A percentile compares a stretch with the other conserved stretches of the same genome.
phyloP scores from a whole-genome alignment of 1,140 invertebrate species.

The Euwallacea similis region DNA sequence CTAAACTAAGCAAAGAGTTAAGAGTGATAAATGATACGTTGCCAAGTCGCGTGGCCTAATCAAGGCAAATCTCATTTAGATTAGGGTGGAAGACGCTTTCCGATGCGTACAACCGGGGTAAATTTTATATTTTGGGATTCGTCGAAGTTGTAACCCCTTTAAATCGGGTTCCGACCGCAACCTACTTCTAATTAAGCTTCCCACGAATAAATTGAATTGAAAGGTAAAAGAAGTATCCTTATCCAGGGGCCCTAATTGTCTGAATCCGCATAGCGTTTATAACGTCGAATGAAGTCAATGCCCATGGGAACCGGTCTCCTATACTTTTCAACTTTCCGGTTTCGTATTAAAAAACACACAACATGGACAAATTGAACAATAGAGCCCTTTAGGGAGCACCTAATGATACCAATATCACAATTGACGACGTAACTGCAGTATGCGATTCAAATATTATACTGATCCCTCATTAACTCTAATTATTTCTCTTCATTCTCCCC shows the following conservation, averaged over 20 bases:
- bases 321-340: conserved; percentile 28
- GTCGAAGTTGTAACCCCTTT: no score
- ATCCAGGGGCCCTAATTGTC: conserved; percentile 17
- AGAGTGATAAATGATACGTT: conserved; percentile 32
- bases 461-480: conserved; percentile 33
- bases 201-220: conserved; percentile 13
- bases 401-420: conserved; percentile 31
- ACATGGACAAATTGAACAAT: conserved; percentile 17
- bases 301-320: conserved; percentile 19
- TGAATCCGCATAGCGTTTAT: conserved; percentile 29
- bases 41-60: conserved; percentile 18
- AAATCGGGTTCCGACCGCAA: no score
- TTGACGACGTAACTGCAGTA: conserved; percentile 28
- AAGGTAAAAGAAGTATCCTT: conserved; percentile 2
- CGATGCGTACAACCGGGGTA: no score
- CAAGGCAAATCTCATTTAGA: neutral
- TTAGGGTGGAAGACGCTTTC: neutral
- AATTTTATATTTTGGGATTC: no score
- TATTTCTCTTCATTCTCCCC: conserved; percentile 24
- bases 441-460: conserved; percentile 28
- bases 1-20: conserved; percentile 27
- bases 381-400: conserved; percentile 21
- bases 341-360: conserved; percentile 28
- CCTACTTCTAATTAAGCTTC: no score
- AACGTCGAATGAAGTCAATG: conserved; percentile 30